These are phyloP conservation scores for Thalassarche chlororhynchos DNA, from an alignment of 2,113 vertebrate genomes.

Conservation along the genomic window DNA sequence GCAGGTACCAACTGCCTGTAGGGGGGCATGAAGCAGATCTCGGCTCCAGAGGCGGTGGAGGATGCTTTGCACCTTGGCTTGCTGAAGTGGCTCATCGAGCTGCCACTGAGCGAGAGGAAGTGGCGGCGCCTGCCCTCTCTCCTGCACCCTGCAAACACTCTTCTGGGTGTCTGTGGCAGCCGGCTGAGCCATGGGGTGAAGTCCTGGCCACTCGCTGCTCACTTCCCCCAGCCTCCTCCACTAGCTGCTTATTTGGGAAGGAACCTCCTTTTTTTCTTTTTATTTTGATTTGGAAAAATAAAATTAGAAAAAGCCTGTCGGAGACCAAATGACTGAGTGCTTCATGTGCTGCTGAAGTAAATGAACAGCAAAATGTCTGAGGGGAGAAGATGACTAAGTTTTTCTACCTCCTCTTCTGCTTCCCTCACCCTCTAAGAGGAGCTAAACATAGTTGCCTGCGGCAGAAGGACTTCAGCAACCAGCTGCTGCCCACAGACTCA, in stretches of 20 bases:
- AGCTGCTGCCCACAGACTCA: background rate
- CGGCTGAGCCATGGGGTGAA: background rate
- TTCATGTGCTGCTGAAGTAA: conserved; percentile 11
- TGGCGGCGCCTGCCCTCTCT: background rate
- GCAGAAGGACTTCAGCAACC: background rate
- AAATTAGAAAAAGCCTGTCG: background rate
- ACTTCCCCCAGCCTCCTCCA: background rate
- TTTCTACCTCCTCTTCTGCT: conserved; percentile 40
- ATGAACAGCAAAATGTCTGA: conserved; percentile 26
- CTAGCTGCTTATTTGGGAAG: background rate
- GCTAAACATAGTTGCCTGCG: conserved; percentile 1
- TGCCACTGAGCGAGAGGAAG: background rate
- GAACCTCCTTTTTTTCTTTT: background rate
- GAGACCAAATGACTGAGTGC: conserved; percentile 3
- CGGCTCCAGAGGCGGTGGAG: background rate
- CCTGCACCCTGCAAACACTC: background rate
- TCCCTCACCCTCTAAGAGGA: background rate
- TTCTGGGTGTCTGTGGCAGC: background rate
- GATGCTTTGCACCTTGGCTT: background rate
- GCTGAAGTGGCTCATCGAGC: background rate
- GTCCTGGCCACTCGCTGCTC: background rate
- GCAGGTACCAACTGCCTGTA: background rate
- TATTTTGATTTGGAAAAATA: background rate
- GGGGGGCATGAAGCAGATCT: background rate
- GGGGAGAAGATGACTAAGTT: conserved; percentile 34